Base-by-base conservation (phyloP, 2,797 vertebrate genomes). In the Neosalanx taihuensis region DNA sequence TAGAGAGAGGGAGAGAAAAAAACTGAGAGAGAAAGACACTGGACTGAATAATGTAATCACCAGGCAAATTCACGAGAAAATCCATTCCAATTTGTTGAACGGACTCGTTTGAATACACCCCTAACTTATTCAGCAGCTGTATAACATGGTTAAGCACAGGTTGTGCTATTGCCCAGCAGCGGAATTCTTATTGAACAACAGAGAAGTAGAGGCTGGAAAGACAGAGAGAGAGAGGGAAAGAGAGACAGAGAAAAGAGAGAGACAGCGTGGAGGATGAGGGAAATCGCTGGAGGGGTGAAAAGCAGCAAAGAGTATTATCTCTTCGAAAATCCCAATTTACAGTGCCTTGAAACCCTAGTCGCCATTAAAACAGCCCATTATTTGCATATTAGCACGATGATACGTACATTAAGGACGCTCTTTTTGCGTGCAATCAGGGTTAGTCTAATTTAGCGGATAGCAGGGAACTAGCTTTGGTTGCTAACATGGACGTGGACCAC, bases 61-160 rank as follows among this genome's bases (percentile, higher is more conserved):
- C 79, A 37, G 49, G 26, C 61, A 74, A 78, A 82, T 76, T 79
- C 56, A 68, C 37, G 6, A 41, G 57, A 65, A 67, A 85, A 77
- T 75, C 63, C 46, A 75, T 82, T 77, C 65, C 60, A 46, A 75
- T 77, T 69, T 69, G 58, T 79, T 71, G 70, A 64, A 41, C 49
- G 73, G 74, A 76, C 85, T 79, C 7, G 64, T 79, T 74, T 76
- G 62, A 80, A 80, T 73, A 70, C 59, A 69, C 5, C 12, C 64
- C 65, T 69, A 56, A 72, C 60, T 72, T 64, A n/a, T 64, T 72
- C n/a, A 58, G 46, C 6, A 7, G 49, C 65, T 53, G 49, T 67
- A 31, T 56, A 56, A 67, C 65, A 67, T 5, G 17, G 64, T 49
- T 65, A 46, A 46, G 12, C 31, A 13, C 53, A 26, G n/a, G 20